These are phyloP conservation scores for Petroica traversi DNA, from an alignment of 2,113 vertebrate genomes.

Conservation along the genomic window DNA sequence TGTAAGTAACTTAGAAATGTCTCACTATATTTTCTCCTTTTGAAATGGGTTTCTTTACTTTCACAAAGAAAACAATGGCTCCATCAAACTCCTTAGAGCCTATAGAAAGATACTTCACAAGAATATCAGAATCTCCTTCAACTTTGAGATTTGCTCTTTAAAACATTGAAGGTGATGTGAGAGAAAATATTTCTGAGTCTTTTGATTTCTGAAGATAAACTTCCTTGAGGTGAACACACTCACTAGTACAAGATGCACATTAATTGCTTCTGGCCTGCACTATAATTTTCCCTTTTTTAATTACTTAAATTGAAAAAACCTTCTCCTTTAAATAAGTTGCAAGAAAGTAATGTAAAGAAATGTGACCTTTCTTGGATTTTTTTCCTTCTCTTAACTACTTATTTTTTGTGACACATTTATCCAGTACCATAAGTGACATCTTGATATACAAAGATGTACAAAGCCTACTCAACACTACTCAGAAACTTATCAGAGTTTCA, in stretches of 20 bases:
- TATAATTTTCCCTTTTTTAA: neutral
- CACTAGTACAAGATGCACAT: neutral
- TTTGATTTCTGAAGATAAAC: conserved; percentile 26
- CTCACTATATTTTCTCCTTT: neutral
- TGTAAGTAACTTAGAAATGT: neutral
- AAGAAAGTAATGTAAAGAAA: neutral
- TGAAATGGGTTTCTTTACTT: neutral
- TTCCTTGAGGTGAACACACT: conserved; percentile 4
- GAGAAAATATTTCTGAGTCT: neutral
- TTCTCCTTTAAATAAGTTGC: neutral
- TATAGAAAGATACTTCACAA: neutral
- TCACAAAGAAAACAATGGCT: neutral
- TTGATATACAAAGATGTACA: neutral
- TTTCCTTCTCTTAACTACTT: neutral
- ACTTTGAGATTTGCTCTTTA: neutral
- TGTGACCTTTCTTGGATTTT: conserved; percentile 23
- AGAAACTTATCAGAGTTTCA: conserved; percentile 65
- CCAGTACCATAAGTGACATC: neutral
- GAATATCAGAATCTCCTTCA: neutral
- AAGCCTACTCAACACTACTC: conserved; percentile 51
- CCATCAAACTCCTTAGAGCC: neutral
- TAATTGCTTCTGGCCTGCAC: neutral
- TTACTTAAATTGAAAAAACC: neutral
- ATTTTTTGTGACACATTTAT: neutral
- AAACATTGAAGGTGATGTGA: neutral